phyloP scores from a whole-genome alignment of 2,888 invertebrate genomes.

The Choreutis nemorana region DNA sequence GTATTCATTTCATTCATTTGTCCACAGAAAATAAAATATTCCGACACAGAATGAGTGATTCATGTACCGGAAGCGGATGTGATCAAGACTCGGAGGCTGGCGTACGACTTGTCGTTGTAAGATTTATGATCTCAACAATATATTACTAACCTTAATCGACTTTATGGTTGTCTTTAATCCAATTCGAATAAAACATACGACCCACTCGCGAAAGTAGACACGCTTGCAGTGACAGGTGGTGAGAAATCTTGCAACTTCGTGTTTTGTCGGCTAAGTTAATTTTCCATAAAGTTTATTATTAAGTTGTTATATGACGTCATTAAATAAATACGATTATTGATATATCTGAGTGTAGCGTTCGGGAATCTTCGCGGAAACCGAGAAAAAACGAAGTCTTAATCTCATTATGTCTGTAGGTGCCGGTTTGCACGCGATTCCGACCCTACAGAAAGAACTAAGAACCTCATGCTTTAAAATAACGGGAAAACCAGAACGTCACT shows the following conservation, averaged over 20 bases:
- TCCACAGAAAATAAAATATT: slow-evolving; percentile 3
- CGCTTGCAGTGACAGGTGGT: slow-evolving; percentile 2
- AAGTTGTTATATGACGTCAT: too few relatives aligned
- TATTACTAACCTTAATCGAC: neutral
- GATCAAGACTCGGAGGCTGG: slow-evolving; percentile 20
- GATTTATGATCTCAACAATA: too few relatives aligned
- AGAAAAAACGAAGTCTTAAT: slow-evolving; percentile 8
- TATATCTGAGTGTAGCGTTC: neutral
- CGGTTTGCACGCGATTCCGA: too few relatives aligned
- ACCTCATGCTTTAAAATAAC: too few relatives aligned
- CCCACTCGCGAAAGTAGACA: neutral
- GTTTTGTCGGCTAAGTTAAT: too few relatives aligned
- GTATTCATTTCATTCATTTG: too few relatives aligned
- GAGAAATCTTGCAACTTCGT: neutral
- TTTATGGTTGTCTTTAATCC: neutral
- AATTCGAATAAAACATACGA: neutral
- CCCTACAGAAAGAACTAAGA: too few relatives aligned
- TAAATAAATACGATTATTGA: too few relatives aligned
- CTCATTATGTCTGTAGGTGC: slow-evolving; percentile 7
- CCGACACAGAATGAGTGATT: slow-evolving; percentile 1
- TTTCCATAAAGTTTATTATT: too few relatives aligned
- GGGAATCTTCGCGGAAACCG: too few relatives aligned
- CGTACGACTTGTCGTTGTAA: slow-evolving; percentile 27
- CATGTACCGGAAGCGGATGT: slow-evolving; percentile 11
- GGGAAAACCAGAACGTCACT: too few relatives aligned